Base-by-base conservation (phyloP, 2,113 vertebrate genomes). In the Chloebia gouldiae region DNA sequence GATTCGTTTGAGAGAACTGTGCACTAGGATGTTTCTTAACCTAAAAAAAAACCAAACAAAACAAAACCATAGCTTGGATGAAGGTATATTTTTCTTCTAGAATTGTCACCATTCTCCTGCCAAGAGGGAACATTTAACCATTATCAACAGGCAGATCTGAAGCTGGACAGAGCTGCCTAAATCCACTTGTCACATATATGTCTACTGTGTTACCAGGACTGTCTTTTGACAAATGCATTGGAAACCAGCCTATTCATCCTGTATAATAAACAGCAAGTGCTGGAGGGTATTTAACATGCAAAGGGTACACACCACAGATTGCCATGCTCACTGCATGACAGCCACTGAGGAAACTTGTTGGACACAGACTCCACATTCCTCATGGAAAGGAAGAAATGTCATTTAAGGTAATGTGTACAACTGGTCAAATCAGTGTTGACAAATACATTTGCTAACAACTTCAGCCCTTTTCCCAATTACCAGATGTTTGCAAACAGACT, bases 401-500 rank as follows among this genome's bases (percentile, higher is more conserved):
- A 94, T 94, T 94, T 95, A 92, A 97, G 88, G 91, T 95, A 92
- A 95, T 14, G 27, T 17, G 56, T 81, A 79, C 56, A 93, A 92
- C 73, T 76, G 66, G 70, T 94, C 57, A 93, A 81, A 88, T 90
- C 86, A 81, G 77, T 64, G 44, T 71, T 77, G 89, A 94, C 70
- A 95, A 95, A 92, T 69, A 91, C 72, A 71, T 83, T 78, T 81
- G 45, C 71, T 94, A 78, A 92, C 86, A 94, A 60, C 70, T 93
- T 88, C 85, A 86, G 82, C 27, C 63, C 44, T 91, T 95, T 96
- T 93, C 70, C 80, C 82, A 94, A 88, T 95, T 95, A 95, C 85
- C 80, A 96, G 91, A 87, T 96, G 86, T 95, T 94, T 95, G 82
- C 91, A 95, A 86, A 88, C 60, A 93, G 84, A 83, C 91, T 92